These are phyloP conservation scores for Diachrysia chrysitis DNA, from an alignment of 2,888 invertebrate species.

Conservation along the genomic window DNA sequence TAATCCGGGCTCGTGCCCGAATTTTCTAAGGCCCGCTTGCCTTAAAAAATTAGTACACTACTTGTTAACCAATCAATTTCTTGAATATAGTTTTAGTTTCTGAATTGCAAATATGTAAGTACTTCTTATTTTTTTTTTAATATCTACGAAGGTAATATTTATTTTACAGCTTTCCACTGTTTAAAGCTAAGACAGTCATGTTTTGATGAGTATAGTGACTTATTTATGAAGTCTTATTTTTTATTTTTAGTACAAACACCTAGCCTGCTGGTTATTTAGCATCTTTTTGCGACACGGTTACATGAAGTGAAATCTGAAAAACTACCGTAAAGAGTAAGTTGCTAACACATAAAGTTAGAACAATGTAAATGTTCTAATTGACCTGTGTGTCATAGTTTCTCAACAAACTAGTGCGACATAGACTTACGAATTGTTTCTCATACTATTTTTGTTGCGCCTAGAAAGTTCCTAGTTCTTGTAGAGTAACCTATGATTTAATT, in stretches of 20 bases:
- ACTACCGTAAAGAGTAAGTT: slow-evolving; percentile 33
- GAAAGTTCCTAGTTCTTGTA: slow-evolving; percentile 21
- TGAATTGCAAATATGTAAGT: no score
- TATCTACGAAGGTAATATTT: no score
- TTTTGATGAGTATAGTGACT: no score
- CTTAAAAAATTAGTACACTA: no score
- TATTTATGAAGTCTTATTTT: no score
- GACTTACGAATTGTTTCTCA: slow-evolving; percentile 49
- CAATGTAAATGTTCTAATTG: slow-evolving; percentile 50
- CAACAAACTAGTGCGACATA: slow-evolving; percentile 50
- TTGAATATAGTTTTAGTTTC: no score
- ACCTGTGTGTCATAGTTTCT: slow-evolving; percentile 56
- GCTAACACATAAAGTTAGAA: slow-evolving; percentile 48
- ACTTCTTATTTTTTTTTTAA: no score
- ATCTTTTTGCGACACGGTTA: slow-evolving; percentile 32
- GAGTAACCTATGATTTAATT: not conserved
- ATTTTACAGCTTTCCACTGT: no score
- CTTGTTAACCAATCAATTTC: no score
- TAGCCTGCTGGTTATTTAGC: slow-evolving; percentile 4
- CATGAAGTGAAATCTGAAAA: slow-evolving; percentile 55
- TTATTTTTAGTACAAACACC: not conserved
- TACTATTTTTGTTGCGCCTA: slow-evolving; percentile 23
- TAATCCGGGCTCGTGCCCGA: no score
- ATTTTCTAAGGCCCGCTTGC: no score
- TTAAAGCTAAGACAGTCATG: no score